Percentiles rank a stretch among this genome's conserved stretches.
phyloP scores from a whole-genome alignment of 1,140 invertebrate species.

The Diplogasteroides magnus region DNA sequence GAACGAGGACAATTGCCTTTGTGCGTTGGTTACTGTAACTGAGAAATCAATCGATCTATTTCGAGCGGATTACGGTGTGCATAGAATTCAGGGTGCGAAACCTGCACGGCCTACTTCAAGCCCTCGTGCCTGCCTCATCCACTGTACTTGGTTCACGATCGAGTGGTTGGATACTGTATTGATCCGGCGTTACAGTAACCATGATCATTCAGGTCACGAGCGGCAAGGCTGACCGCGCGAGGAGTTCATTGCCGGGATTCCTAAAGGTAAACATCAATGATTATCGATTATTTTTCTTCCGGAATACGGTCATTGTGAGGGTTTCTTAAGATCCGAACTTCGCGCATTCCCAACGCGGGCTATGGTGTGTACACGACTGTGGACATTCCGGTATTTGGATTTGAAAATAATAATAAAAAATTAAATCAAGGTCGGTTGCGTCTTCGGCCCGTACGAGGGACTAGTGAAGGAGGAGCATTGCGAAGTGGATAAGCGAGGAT shows the following conservation, averaged over 20 bases:
- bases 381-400: slow-evolving; percentile 4
- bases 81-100: too few species aligned
- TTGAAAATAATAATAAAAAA: slow-evolving; percentile 1
- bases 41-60: too few species aligned
- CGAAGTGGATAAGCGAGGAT: slow-evolving; percentile 5
- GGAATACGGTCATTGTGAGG: background rate
- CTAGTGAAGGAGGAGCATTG: background rate
- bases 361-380: background rate
- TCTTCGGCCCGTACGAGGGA: slow-evolving; percentile 18
- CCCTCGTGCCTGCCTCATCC: too few species aligned
- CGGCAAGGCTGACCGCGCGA: background rate
- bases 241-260: background rate
- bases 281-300: background rate
- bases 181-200: too few species aligned
- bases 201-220: background rate
- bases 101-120: too few species aligned
- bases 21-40: too few species aligned
- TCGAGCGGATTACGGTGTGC: too few species aligned
- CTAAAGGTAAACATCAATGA: background rate
- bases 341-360: slow-evolving; percentile 6
- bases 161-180: too few species aligned
- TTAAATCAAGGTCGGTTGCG: slow-evolving; percentile 8
- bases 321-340: slow-evolving; percentile 1
- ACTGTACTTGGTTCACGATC: too few species aligned
- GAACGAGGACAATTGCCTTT: too few species aligned